phyloP scores from a whole-genome alignment of 2,888 invertebrate species.

The Idaea straminata region DNA sequence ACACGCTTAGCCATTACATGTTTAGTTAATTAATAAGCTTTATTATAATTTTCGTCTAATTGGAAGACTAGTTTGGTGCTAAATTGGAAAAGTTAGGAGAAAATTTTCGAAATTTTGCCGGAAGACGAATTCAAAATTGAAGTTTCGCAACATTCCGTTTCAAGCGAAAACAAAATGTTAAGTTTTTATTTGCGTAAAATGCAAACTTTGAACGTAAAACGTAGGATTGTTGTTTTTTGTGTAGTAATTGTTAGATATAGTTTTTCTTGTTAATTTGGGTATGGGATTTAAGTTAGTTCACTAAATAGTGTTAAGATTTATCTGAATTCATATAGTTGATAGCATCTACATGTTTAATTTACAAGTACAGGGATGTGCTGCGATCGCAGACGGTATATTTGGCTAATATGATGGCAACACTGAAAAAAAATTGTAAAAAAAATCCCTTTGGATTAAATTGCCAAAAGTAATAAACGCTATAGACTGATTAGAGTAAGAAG shows the following conservation, averaged over 20 bases:
- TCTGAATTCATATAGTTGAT: conserved; percentile 76
- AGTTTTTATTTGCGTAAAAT: conserved; percentile 75
- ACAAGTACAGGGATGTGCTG: conserved; percentile 79
- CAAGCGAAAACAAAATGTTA: conserved; percentile 58
- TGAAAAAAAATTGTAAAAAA: conserved; percentile 62
- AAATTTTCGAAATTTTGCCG: conserved; percentile 42
- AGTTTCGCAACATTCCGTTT: conserved; percentile 74
- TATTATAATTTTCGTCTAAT: conserved; percentile 69
- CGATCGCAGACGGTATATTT: conserved; percentile 61
- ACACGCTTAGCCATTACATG: conserved; percentile 77
- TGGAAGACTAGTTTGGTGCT: conserved; percentile 80
- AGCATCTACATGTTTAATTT: conserved; percentile 72
- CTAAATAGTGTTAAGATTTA: conserved; percentile 74
- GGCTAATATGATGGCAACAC: conserved; percentile 51
- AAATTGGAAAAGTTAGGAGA: conserved; percentile 69
- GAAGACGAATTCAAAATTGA: conserved; percentile 34
- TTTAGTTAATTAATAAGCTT: conserved; percentile 68
- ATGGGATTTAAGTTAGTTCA: conserved; percentile 77
- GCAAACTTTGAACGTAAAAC: conserved; percentile 65
- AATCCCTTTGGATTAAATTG: conserved; percentile 53
- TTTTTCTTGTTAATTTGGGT: conserved; percentile 79
- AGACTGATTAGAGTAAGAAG: conserved; percentile 80
- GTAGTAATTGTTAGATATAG: conserved; percentile 69
- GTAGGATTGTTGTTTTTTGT: conserved; percentile 76
- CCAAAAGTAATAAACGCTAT: conserved; percentile 79